phyloP scores from a whole-genome alignment of 1,140 invertebrate genomes.

The Pogonomyrmex barbatus region DNA sequence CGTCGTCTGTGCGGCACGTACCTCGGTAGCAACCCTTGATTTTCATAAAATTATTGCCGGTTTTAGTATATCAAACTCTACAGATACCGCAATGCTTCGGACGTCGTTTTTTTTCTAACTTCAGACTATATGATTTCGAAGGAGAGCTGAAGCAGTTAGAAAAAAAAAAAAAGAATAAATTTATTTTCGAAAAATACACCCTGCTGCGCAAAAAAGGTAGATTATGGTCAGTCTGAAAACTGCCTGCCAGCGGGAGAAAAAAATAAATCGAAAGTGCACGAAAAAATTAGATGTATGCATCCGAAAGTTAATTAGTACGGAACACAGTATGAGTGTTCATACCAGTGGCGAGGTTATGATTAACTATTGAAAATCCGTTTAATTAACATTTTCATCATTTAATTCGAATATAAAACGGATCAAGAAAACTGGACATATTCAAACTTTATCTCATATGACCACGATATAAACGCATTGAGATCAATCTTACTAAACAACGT shows the following conservation, averaged over 20 bases:
- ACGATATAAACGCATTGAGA: background rate
- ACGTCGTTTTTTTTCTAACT: background rate
- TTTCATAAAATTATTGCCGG: slow-evolving; percentile 65
- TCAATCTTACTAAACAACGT: slow-evolving; percentile 24
- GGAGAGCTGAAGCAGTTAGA: background rate
- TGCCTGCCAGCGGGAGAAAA: background rate
- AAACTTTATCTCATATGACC: slow-evolving; percentile 17
- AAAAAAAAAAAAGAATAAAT: background rate
- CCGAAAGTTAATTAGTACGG: slow-evolving; percentile 21
- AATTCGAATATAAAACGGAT: slow-evolving; percentile 14
- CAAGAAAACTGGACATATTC: slow-evolving; percentile 20
- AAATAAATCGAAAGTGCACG: slow-evolving; percentile 13
- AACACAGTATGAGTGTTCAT: background rate
- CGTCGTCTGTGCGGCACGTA: slow-evolving; percentile 54
- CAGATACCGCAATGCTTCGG: slow-evolving; percentile 6
- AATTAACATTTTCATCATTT: slow-evolving; percentile 33
- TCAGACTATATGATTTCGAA: background rate
- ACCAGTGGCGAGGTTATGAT: slow-evolving; percentile 1
- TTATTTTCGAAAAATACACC: background rate
- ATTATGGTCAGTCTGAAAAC: slow-evolving; percentile 15
- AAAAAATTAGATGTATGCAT: slow-evolving; percentile 25
- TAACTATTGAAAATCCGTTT: slow-evolving; percentile 14
- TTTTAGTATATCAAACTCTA: slow-evolving; percentile 26
- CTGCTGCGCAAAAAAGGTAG: background rate
- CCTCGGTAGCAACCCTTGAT: slow-evolving; percentile 46